A percentile compares a stretch with the other conserved stretches of the same genome.
Conservation (phyloP, 2,888 invertebrate genomes). For the Pseudococcus longispinus region DNA sequence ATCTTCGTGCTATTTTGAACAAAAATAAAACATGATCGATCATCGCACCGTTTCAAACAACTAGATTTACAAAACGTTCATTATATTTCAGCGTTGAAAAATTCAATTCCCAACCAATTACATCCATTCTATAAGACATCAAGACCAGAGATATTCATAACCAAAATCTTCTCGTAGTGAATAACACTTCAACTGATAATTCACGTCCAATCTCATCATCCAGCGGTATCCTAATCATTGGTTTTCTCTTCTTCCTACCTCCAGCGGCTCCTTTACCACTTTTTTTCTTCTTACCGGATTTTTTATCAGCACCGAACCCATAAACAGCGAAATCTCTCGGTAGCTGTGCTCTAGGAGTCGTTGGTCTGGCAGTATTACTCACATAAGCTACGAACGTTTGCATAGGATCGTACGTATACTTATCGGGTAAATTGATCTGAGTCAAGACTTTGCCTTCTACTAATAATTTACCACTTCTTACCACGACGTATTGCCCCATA, state of each 20-base stretch:
- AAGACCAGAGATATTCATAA: neutral
- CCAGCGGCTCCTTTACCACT: neutral
- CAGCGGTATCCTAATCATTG: neutral
- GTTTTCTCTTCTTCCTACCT: neutral
- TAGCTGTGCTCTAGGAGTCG: neutral
- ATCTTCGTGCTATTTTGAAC: too few relatives aligned
- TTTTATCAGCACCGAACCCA: neutral
- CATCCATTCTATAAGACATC: neutral
- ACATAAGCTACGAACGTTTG: neutral
- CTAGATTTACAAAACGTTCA: neutral
- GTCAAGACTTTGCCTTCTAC: slow-evolving; percentile 19
- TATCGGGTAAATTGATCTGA: neutral
- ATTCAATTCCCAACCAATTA: neutral
- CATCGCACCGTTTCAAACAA: neutral
- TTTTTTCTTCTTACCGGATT: neutral
- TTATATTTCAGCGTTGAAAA: neutral
- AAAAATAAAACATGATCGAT: neutral
- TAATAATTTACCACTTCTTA: slow-evolving; percentile 21
- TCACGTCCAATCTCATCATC: neutral
- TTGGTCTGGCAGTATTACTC: neutral
- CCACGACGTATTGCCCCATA: neutral
- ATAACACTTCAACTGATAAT: neutral
- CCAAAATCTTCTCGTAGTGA: neutral
- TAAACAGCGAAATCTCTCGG: neutral
- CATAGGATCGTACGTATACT: neutral